Percentiles rank a stretch among this genome's conserved stretches.
Evolutionary conservation across 2,797 vertebrate species (phyloP).

Genomic region (Pangasius djambal): DNA sequence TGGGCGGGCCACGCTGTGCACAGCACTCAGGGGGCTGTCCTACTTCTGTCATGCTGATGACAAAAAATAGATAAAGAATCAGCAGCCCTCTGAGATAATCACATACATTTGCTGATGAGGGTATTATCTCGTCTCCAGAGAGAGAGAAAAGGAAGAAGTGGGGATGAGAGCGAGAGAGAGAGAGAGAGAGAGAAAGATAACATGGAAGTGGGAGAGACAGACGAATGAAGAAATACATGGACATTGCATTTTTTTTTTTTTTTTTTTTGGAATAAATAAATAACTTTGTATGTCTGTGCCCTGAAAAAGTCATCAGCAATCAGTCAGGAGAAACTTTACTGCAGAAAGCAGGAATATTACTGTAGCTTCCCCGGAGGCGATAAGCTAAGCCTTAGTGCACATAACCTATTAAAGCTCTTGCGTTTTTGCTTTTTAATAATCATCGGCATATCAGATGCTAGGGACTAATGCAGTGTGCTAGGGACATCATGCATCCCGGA

Average conservation of each 20-base stretch:
- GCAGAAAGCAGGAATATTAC: constrained; percentile 76
- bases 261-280: constrained; percentile 72
- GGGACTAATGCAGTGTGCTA: not conserved
- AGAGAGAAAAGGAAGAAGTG: constrained; percentile 37
- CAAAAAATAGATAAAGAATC: constrained; percentile 53
- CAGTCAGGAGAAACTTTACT: constrained; percentile 85
- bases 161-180: not conserved
- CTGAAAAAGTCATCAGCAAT: constrained; percentile 96
- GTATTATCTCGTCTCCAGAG: constrained; percentile 54
- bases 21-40: constrained; percentile 68
- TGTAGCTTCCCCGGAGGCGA: constrained; percentile 23
- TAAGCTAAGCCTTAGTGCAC: constrained; percentile 27
- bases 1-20: constrained; percentile 68
- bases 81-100: constrained; percentile 53
- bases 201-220: constrained; percentile 27
- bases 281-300: constrained; percentile 80
- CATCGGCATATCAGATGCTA: constrained; percentile 9
- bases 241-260: constrained; percentile 54
- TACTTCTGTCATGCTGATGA: constrained; percentile 75
- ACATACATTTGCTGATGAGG: constrained; percentile 56
- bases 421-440: constrained; percentile 28
- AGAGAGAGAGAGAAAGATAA: constrained; percentile 24
- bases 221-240: constrained; percentile 56
- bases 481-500: not conserved
- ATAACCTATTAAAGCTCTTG: constrained; percentile 34